phyloP scores from a whole-genome alignment of 2,888 invertebrate species.

The Tachina grossa region DNA sequence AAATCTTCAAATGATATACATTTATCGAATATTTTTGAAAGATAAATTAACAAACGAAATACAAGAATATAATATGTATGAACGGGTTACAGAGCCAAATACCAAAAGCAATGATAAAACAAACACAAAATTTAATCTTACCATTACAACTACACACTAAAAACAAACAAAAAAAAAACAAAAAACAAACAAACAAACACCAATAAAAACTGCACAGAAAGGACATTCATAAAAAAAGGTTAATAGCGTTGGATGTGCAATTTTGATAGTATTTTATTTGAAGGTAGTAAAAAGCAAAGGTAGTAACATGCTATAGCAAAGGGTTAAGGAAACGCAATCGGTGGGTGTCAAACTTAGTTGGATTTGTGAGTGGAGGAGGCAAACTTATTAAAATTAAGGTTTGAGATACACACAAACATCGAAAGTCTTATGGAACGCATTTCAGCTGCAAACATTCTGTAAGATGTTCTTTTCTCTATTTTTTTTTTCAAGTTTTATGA shows the following conservation, averaged over 20 bases:
- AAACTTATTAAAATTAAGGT: conserved; percentile 12
- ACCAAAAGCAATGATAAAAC: conserved; percentile 43
- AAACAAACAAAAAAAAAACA: conserved; percentile 7
- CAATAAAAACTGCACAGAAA: conserved; percentile 1
- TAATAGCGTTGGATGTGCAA: conserved; percentile 35
- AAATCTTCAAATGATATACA: conserved; percentile 66
- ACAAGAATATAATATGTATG: conserved; percentile 33
- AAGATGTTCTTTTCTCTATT: conserved; percentile 28
- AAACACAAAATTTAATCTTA: conserved; percentile 60
- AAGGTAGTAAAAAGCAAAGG: conserved; percentile 57
- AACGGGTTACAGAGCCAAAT: conserved; percentile 49
- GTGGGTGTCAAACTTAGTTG: background rate
- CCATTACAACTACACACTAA: background rate
- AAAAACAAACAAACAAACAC: background rate
- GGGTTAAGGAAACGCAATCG: background rate
- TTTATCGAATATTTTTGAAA: conserved; percentile 62
- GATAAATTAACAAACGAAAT: conserved; percentile 62
- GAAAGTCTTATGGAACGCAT: background rate
- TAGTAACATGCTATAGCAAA: background rate
- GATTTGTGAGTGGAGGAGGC: background rate
- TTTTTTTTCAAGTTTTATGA: conserved; percentile 22
- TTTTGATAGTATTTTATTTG: conserved; percentile 57
- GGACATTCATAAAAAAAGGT: conserved; percentile 34
- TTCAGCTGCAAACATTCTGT: background rate
- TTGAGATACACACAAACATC: background rate